These are phyloP conservation scores for Drosophila nebulosa DNA, from an alignment of 1,140 invertebrate genomes.

Conservation along the genomic window DNA sequence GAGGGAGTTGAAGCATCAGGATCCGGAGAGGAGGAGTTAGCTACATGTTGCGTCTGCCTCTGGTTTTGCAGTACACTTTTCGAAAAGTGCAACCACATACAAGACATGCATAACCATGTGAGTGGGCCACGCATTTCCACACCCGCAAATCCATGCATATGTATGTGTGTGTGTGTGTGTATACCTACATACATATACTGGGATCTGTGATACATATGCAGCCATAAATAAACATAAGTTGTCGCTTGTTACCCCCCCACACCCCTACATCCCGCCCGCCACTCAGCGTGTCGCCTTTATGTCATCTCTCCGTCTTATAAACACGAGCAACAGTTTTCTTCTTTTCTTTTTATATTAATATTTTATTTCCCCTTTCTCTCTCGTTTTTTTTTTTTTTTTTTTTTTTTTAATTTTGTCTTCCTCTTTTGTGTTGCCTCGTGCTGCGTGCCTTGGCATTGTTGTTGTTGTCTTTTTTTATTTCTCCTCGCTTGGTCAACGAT, in stretches of 20 bases:
- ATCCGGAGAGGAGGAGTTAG: slow-evolving; percentile 23
- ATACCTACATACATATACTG: slow-evolving; percentile 13
- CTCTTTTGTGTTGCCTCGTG: neutral
- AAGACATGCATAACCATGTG: neutral
- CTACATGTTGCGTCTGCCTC: slow-evolving; percentile 57
- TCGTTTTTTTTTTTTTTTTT: neutral
- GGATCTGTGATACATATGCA: slow-evolving; percentile 39
- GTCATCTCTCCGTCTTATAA: slow-evolving; percentile 36
- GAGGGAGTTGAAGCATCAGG: slow-evolving; percentile 7
- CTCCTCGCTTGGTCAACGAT: neutral
- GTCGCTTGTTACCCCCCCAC: slow-evolving; percentile 49
- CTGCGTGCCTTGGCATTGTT: slow-evolving; percentile 1
- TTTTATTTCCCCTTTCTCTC: neutral
- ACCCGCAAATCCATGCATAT: neutral
- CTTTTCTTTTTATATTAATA: neutral
- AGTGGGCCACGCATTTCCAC: neutral
- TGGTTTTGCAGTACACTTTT: neutral
- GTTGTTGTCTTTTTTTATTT: neutral
- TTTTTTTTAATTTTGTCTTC: neutral
- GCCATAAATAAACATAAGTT: slow-evolving; percentile 70
- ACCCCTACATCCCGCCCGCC: neutral
- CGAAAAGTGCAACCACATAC: neutral
- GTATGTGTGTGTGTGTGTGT: neutral
- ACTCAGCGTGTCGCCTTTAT: neutral
- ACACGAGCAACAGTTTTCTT: slow-evolving; percentile 46